Evolutionary conservation across 2,888 invertebrate genomes (phyloP).

Genomic region (Melanostoma scalare): DNA sequence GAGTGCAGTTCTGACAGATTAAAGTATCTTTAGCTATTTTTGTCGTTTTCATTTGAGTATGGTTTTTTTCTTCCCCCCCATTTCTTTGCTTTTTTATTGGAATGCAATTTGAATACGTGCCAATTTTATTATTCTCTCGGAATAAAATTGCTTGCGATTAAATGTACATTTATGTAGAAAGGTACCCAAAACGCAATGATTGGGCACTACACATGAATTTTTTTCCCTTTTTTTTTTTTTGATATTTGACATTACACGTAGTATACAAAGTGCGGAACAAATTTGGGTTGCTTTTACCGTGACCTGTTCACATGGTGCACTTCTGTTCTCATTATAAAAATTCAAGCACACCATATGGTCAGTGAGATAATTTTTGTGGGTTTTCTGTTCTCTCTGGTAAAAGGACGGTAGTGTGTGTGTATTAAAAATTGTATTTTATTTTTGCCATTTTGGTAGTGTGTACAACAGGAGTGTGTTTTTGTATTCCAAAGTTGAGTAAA

Average conservation of each 20-base stretch:
- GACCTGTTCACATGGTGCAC: too few species aligned
- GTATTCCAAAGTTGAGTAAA: slow-evolving; percentile 37
- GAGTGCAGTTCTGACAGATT: slow-evolving; percentile 23
- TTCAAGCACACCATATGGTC: too few species aligned
- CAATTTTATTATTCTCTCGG: slow-evolving; percentile 67
- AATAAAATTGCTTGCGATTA: slow-evolving; percentile 60
- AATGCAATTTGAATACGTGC: slow-evolving; percentile 72
- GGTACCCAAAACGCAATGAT: slow-evolving; percentile 4
- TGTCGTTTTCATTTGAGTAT: slow-evolving; percentile 42
- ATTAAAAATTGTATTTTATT: too few species aligned
- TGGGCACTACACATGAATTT: neutral
- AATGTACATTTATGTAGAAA: neutral
- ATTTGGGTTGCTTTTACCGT: too few species aligned
- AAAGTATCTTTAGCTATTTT: slow-evolving; percentile 57
- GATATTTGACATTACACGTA: too few species aligned
- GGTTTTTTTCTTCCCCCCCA: slow-evolving; percentile 26
- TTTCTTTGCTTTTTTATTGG: slow-evolving; percentile 57
- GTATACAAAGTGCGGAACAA: too few species aligned
- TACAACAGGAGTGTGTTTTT: neutral
- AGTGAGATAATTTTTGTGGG: too few species aligned
- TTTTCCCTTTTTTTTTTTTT: too few species aligned
- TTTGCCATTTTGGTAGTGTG: too few species aligned
- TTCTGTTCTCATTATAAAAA: too few species aligned
- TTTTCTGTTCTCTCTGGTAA: too few species aligned
- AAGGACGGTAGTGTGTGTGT: too few species aligned